Evolutionary conservation across 2,113 vertebrate genomes (phyloP).

Genomic region (Burhinus bistriatus): DNA sequence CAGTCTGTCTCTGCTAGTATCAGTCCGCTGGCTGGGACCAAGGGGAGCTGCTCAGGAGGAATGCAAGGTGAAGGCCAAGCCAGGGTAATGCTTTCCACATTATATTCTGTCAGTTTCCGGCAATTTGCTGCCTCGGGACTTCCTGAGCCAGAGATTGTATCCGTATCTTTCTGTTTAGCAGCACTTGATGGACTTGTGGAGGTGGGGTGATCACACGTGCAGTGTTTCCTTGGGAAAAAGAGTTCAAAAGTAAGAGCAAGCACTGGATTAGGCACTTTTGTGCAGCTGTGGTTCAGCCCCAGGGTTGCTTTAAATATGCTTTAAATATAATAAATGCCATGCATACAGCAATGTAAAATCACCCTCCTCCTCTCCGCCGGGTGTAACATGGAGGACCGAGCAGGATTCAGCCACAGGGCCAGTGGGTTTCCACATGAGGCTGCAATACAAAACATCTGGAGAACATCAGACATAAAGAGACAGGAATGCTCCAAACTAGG

Average conservation of each 20-base stretch:
- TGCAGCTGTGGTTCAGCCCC: neutral
- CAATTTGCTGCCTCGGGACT: conserved; percentile 39
- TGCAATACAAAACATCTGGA: conserved; percentile 58
- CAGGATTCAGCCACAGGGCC: neutral
- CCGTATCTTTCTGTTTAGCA: neutral
- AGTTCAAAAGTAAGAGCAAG: neutral
- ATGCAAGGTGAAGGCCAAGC: neutral
- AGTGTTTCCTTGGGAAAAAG: neutral
- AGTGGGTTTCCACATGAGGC: conserved; percentile 7
- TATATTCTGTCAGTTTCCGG: conserved; percentile 11
- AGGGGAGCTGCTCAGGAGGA: neutral
- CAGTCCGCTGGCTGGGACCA: neutral
- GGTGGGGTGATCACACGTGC: fast-evolving
- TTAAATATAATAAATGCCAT: neutral
- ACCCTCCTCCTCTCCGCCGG: neutral
- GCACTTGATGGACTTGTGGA: neutral
- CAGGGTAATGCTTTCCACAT: conserved; percentile 47
- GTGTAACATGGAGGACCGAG: neutral
- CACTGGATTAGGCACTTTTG: neutral
- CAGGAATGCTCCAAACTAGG: conserved; percentile 23
- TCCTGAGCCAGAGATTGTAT: conserved; percentile 42
- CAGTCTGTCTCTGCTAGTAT: fast-evolving
- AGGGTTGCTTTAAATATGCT: neutral
- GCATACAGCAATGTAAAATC: fast-evolving
- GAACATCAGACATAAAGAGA: conserved; percentile 20